Evolutionary conservation across 2,113 vertebrate genomes (phyloP), one percentile per base, ranked within the genome.

Genomic region (Gila orcuttii): DNA sequence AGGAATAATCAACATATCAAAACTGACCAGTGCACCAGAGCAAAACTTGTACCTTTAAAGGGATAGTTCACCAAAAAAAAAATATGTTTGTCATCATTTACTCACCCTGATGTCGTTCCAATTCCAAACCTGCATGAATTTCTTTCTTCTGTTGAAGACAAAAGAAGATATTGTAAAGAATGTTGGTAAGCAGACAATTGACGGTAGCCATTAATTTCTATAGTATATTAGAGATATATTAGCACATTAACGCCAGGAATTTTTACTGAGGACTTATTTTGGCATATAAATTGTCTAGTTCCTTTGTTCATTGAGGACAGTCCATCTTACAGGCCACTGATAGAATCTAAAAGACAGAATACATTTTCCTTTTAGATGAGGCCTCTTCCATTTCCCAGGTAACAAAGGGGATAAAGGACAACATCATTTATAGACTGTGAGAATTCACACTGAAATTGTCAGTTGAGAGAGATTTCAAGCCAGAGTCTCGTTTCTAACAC

Each of bases 401-500:
- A 82, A 68, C 69, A 82, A 77, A 68, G 15, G 45, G 79, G 7
- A 64, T 62, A 75, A 76, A 31, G 71, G 66, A 33, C 19, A 25
- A 15, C 42, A 85, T 50, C 8, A 86, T 82, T 62, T 86, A 81
- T 71, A 69, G 62, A 82, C 68, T 85, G 10, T 42, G 71, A 62
- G 31, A 79, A 82, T 82, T 82, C 23, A 19, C 69, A 73, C 3
- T 45, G 69, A 82, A 85, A n/a, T 75, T 68, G 57, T 89, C 69
- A 85, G 83, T 45, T 85, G 86, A 82, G 82, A 82, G 82, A 82
- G 68, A 73, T 83, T 83, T 42, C 50, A 55, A 42, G 85, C 60
- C 74, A 77, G n/a, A 87, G 60, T 50, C 78, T 85, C 13, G 45
- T 85, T 60, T 84, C 28, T 62, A 84, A 80, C 83, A 86, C 85